Percentiles rank a stretch among this genome's conserved stretches.
Evolutionary conservation across 2,113 vertebrate species (phyloP).

Genomic region (Alethe diademata): DNA sequence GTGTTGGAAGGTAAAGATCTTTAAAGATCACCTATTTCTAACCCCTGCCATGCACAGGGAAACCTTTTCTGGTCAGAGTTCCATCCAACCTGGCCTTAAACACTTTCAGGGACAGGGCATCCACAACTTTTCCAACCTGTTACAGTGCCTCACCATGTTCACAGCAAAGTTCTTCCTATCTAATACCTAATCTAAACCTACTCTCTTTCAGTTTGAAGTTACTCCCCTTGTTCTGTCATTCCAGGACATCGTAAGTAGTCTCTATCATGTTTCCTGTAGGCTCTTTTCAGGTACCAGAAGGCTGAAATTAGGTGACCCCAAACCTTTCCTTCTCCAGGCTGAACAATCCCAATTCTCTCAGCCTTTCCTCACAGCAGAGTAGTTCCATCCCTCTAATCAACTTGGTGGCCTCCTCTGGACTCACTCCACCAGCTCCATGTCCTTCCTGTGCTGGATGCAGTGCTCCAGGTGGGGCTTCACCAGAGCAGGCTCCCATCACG

Average conservation of each 20-base stretch:
- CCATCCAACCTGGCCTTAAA: neutral
- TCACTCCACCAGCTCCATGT: neutral
- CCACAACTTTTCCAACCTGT: neutral
- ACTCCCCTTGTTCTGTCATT: neutral
- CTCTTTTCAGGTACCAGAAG: neutral
- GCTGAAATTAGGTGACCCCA: neutral
- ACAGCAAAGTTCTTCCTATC: neutral
- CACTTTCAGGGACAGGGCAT: neutral
- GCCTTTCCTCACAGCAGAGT: neutral
- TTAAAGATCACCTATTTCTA: neutral
- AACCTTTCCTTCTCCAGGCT: neutral
- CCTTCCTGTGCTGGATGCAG: neutral
- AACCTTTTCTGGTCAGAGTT: neutral
- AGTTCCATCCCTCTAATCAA: neutral
- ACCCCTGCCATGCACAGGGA: neutral
- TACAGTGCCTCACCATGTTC: neutral
- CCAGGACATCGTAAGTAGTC: neutral
- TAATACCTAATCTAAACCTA: neutral
- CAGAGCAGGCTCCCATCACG: neutral
- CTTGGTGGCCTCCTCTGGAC: neutral
- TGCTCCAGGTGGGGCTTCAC: neutral
- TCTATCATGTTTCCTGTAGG: neutral
- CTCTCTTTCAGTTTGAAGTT: neutral
- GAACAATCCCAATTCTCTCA: neutral
- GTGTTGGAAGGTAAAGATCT: neutral